These are phyloP conservation scores for Griposia aprilina DNA, from an alignment of 2,888 invertebrate species.

Conservation along the genomic window DNA sequence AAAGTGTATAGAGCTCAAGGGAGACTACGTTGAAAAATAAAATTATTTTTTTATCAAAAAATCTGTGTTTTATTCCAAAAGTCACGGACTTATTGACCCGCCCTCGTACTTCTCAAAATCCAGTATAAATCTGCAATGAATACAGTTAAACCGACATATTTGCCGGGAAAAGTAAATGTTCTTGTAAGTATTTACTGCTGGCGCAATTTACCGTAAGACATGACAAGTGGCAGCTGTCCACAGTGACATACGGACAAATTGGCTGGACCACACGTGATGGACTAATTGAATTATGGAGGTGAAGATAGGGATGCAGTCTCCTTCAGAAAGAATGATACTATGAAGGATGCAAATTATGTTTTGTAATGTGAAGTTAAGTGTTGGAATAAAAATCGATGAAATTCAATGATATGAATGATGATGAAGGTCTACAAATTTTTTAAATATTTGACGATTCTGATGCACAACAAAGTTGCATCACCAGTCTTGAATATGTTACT, in stretches of 20 bases:
- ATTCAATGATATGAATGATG: not conserved
- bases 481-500: constrained; percentile 6
- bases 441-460: not conserved
- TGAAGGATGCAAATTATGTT: not conserved
- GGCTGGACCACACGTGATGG: constrained; percentile 36
- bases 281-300: constrained; percentile 33
- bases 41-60: too few species aligned
- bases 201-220: constrained; percentile 64
- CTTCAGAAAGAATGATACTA: not conserved
- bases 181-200: constrained; percentile 50
- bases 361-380: not conserved
- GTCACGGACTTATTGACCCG: too few species aligned
- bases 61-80: too few species aligned
- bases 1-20: too few species aligned
- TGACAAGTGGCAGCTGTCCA: constrained; percentile 71
- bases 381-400: not conserved
- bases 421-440: not conserved
- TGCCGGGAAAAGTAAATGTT: constrained; percentile 45
- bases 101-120: not conserved
- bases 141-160: constrained; percentile 7
- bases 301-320: constrained; percentile 19
- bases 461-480: constrained; percentile 17
- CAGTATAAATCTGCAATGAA: constrained; percentile 11
- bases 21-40: too few species aligned
- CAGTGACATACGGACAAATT: constrained; percentile 63